Conservation (phyloP, 2,797 vertebrate species). For the Sternarchorhynchus goeldii region DNA sequence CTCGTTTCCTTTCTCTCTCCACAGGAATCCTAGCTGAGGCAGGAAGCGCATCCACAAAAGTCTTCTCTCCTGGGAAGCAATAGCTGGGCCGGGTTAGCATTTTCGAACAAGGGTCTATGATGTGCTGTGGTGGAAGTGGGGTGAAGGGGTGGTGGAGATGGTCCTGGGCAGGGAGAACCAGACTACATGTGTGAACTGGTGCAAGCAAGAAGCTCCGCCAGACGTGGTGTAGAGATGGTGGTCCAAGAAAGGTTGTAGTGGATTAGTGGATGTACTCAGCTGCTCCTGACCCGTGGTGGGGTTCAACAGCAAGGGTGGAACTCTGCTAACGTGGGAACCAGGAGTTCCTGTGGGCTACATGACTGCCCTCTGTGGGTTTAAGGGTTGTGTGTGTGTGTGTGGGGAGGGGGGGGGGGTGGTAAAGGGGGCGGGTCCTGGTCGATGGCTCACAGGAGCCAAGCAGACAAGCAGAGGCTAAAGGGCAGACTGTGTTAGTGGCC, state of each 20-base stretch:
- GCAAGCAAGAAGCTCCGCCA: conserved; percentile 17
- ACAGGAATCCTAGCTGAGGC: conserved; percentile 61
- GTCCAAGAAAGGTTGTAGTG: conserved; percentile 42
- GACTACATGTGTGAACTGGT: conserved; percentile 49
- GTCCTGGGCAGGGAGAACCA: conserved; percentile 40
- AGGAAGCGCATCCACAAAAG: conserved; percentile 63
- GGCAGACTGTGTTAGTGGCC: conserved; percentile 8
- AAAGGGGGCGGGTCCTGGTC: conserved; percentile 32
- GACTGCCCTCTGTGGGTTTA: conserved; percentile 52
- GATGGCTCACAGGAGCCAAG: conserved; percentile 54
- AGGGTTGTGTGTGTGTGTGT: too few species aligned
- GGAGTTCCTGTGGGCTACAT: conserved; percentile 39
- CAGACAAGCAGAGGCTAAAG: conserved; percentile 7
- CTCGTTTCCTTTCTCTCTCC: conserved; percentile 61
- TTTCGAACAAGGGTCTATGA: conserved; percentile 56
- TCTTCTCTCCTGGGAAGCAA: conserved; percentile 58
- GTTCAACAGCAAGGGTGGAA: conserved; percentile 44
- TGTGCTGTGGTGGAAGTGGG: conserved; percentile 47
- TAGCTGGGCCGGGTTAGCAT: conserved; percentile 60
- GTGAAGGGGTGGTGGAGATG: not conserved
- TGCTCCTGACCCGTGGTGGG: conserved; percentile 51
- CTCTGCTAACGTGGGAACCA: conserved; percentile 50
- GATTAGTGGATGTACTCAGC: conserved; percentile 45
- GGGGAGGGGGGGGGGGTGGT: conserved; percentile 60
- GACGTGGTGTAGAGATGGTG: too few species aligned